Evolutionary conservation across 2,888 invertebrate genomes (phyloP).

Genomic region (Pollenia griseotomentosa): DNA sequence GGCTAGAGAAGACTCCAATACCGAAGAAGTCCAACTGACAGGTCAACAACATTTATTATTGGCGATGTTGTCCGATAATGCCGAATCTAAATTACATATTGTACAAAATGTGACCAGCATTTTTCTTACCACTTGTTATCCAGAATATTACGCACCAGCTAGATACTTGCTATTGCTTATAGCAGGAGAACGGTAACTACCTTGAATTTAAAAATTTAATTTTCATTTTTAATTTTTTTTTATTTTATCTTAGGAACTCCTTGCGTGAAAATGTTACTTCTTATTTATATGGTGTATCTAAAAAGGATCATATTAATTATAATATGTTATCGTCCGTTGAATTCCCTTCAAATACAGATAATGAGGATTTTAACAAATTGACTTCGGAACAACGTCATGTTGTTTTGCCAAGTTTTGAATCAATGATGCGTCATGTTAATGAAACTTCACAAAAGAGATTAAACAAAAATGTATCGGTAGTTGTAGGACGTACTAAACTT

Average conservation of each 20-base stretch:
- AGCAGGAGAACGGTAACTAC: slow-evolving; percentile 90
- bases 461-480: slow-evolving; percentile 86
- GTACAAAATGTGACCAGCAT: slow-evolving; percentile 93
- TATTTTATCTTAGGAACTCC: slow-evolving; percentile 78
- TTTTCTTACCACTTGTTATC: slow-evolving; percentile 92
- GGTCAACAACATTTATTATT: slow-evolving; percentile 85
- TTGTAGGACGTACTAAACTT: slow-evolving; percentile 88
- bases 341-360: slow-evolving; percentile 80
- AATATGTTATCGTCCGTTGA: slow-evolving; percentile 83
- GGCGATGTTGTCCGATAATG: slow-evolving; percentile 89
- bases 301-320: slow-evolving; percentile 85
- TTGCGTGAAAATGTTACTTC: slow-evolving; percentile 82
- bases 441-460: slow-evolving; percentile 88
- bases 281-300: slow-evolving; percentile 88
- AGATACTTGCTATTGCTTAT: slow-evolving; percentile 92
- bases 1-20: slow-evolving; percentile 73
- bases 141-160: slow-evolving; percentile 91
- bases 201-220: not conserved
- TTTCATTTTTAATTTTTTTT: not conserved
- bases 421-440: slow-evolving; percentile 89
- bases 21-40: slow-evolving; percentile 82
- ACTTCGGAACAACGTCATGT: slow-evolving; percentile 83
- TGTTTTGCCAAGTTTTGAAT: slow-evolving; percentile 89
- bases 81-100: slow-evolving; percentile 91
- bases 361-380: slow-evolving; percentile 81